Base-by-base conservation (phyloP, 2,888 invertebrate species). In the Epirrhoe alternata region DNA sequence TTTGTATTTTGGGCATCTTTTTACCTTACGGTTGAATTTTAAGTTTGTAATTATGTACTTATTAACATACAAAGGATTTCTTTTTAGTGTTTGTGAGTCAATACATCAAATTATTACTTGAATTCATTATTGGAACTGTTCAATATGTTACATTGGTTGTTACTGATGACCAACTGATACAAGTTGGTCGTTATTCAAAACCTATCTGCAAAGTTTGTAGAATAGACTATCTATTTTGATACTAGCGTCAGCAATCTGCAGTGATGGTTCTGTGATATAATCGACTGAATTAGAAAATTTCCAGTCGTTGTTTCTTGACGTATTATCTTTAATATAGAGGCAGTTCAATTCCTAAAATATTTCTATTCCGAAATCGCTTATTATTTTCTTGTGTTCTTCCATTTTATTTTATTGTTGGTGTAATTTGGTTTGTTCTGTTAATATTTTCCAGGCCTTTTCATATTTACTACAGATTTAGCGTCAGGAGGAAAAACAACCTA, bases 251-350 rank as follows among this genome's bases (percentile, higher is more conserved):
- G 72, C 67, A 74, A 76, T 77, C 80, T 78, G 77, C 78, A 80
- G 72, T 75, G 70, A 71, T 69, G 71, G 66, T 74, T 69, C 69
- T 71, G 70, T 86, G 85, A 83, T 80, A 82, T 77, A 82, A 87
- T 78, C 86, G 83, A 84, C 86, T 49, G 74, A 84, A 78, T 84
- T 87, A 87, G 85, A 80, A 71, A 70, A 69, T 77, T 78, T 81
- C 69, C 75, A 81, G 75, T 14, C 45, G 33, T 64, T 66, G 56
- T 68, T 64, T 64, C 69, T 70, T 79, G 33, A 33, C 12, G 10
- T 42, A 5, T 12, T 12, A 12, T 5, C 38, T 12, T 2, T 5
- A 42, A 77, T 76, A 76, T 61, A 59, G 12, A 51, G 38, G 50
- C n/a, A 16, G 50, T 53, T 49, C 38, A 33, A 31, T 47, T 52